A percentile compares a stretch with the other conserved stretches of the same genome.
phyloP scores from a whole-genome alignment of 2,797 vertebrate genomes.

The Tokudaia muenninki region DNA sequence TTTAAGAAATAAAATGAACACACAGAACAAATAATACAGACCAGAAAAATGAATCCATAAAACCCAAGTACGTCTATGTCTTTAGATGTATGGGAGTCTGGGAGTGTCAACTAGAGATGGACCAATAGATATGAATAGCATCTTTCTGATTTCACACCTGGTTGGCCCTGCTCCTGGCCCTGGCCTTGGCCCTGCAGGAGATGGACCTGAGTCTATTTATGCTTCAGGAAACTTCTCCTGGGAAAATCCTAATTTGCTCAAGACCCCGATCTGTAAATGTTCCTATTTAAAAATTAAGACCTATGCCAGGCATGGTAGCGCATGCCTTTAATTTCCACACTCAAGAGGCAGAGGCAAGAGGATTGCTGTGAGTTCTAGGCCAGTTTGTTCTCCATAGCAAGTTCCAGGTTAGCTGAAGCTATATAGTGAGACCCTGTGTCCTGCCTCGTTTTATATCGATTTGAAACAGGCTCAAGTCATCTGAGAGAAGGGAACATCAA shows the following conservation, averaged over 20 bases:
- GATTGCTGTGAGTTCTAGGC: background rate
- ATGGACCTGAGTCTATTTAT: background rate
- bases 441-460: background rate
- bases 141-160: background rate
- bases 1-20: slow-evolving; percentile 52
- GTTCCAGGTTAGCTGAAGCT: background rate
- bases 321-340: background rate
- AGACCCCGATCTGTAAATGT: background rate
- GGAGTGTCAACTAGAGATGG: background rate
- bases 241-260: background rate
- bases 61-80: background rate
- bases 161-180: background rate
- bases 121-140: background rate
- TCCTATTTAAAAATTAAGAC: background rate
- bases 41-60: slow-evolving; percentile 12
- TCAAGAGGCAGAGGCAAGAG: background rate
- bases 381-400: background rate
- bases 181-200: background rate
- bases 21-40: slow-evolving; percentile 20
- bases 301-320: background rate
- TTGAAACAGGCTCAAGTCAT: background rate
- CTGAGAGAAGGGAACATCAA: background rate
- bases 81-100: background rate
- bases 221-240: background rate
- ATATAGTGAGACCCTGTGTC: background rate